Conservation (phyloP, 2,797 vertebrate species). For the Coendou prehensilis region DNA sequence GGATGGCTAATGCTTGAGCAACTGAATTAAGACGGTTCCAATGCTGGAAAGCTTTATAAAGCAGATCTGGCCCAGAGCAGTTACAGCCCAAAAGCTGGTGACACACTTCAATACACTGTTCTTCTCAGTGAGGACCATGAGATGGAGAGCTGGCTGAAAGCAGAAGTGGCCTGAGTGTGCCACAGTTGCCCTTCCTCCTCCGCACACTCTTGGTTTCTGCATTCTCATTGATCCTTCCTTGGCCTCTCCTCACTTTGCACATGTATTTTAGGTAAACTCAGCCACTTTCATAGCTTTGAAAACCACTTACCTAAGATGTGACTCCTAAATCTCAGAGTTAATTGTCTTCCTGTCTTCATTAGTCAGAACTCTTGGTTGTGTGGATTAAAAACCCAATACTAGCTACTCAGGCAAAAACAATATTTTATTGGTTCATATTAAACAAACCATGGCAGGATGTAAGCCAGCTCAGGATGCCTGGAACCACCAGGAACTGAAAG, state of each 20-base stretch:
- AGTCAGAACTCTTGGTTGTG: background rate
- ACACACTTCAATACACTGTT: background rate
- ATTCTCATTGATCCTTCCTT: background rate
- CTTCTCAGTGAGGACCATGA: background rate
- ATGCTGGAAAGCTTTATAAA: background rate
- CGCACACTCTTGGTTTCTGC: background rate
- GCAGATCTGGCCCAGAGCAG: background rate
- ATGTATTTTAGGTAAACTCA: background rate
- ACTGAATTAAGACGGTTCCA: background rate
- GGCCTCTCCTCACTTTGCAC: background rate
- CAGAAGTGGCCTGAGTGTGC: background rate
- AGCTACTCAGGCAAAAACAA: background rate
- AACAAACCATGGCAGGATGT: background rate
- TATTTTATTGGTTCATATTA: background rate
- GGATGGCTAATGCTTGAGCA: background rate
- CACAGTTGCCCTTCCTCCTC: background rate
- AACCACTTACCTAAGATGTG: background rate
- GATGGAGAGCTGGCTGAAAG: background rate
- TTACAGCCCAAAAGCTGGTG: background rate
- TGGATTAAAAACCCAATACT: background rate
- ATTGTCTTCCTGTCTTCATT: background rate
- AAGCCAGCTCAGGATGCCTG: background rate
- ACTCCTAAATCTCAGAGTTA: slow-evolving; percentile 8
- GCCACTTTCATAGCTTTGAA: background rate
- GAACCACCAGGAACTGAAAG: background rate